Base-by-base conservation (phyloP, 2,888 invertebrate genomes). In the Tridacna gigas region DNA sequence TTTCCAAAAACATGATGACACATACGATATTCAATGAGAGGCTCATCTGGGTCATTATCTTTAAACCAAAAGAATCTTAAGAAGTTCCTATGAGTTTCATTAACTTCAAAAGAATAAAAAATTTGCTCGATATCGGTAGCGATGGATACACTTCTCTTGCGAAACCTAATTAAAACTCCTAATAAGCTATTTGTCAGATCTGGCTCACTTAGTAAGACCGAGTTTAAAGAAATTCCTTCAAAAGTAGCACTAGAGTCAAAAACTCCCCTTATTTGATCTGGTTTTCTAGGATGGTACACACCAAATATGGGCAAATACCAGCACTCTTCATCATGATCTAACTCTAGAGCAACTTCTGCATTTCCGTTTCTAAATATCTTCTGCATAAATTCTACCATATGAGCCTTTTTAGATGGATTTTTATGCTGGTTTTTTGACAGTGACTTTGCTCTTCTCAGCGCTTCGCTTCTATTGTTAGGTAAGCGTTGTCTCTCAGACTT, bases 181-280 rank as follows among this genome's bases (percentile, higher is more conserved):
- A 88, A 61, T 20, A 89, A 60, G 45, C 51, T 83, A 74, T 89
- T 89, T 0, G 74, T 83, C 20, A 86, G 74, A 63, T 89, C 83
- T 20, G 89, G 88, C 3, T 84, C 88, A 22, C 60, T 66, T 12
- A 88, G 22, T 5, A 89, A 76, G 2, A 87, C 79, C 11, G 65
- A 48, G 63, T 89, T 89, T 51, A 89, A 79, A 11, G 83, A 88
- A 15, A 84, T 61, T 25, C 86, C 86, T 48, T 83, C n/a, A 74
- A 60, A 88, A 25, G 76, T 74, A 0, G 83, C 84, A 12, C 88
- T 82, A 5, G 84, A 82, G 74, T 89, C 86, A 74, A 88, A 88
- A 25, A 89, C 90, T 7, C 47, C 86, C 45, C 86, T 48, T 4
- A 88, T 82, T 63, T 61, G 18, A n/a, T n/a, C n/a, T n/a, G n/a